Conservation (phyloP, 2,797 vertebrate genomes). For the Erpetoichthys calabaricus region DNA sequence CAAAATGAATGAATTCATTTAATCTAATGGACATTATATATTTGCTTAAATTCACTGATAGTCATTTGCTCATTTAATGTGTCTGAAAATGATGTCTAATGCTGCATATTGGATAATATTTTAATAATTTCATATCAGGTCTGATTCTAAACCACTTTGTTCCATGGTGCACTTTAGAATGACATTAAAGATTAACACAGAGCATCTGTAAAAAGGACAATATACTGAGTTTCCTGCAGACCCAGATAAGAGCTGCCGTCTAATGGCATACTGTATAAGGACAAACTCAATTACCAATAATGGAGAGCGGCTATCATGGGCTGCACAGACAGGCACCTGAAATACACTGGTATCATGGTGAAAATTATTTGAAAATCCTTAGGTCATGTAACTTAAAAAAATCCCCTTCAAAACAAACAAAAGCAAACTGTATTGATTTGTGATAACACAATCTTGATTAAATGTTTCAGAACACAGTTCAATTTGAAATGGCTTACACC, state of each 20-base stretch:
- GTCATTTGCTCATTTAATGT: too few species aligned
- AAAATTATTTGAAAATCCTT: conserved; percentile 22
- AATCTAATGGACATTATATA: too few species aligned
- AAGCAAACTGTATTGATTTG: conserved; percentile 27
- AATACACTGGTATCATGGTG: conserved; percentile 29
- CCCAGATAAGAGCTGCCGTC: conserved; percentile 32
- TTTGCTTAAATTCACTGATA: too few species aligned
- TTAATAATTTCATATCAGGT: too few species aligned
- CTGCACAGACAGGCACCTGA: conserved; percentile 23
- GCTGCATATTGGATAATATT: too few species aligned
- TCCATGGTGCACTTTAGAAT: conserved; percentile 9
- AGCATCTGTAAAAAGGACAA: conserved; percentile 21
- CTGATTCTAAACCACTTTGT: too few species aligned
- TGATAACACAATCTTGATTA: conserved; percentile 32
- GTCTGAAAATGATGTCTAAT: too few species aligned
- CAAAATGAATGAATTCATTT: too few species aligned
- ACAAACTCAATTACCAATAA: conserved; percentile 41
- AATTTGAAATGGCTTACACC: conserved; percentile 22
- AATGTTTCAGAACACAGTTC: conserved; percentile 23
- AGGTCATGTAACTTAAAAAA: conserved; percentile 18
- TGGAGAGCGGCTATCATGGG: conserved; percentile 29
- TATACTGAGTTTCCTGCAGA: conserved; percentile 25
- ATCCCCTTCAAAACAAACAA: conserved; percentile 15
- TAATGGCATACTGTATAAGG: conserved; percentile 27
- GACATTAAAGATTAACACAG: conserved; percentile 27